Conservation (phyloP, 2,888 invertebrate species). For the Hyalella azteca region DNA sequence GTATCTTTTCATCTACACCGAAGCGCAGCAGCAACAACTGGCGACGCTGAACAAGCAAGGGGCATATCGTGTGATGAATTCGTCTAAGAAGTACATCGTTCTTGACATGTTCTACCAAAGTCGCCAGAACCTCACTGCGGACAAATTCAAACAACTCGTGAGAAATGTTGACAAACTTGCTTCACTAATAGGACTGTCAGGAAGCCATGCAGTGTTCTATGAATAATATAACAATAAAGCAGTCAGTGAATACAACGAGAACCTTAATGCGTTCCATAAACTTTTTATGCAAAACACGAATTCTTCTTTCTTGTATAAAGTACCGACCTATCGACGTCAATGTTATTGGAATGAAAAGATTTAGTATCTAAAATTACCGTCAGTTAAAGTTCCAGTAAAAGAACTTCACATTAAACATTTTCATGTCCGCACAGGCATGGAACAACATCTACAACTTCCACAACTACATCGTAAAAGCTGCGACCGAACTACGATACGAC, state of each 20-base stretch:
- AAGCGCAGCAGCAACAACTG: constrained; percentile 33
- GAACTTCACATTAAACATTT: background rate
- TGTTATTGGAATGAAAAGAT: no score
- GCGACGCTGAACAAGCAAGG: constrained; percentile 33
- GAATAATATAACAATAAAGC: no score
- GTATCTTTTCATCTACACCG: constrained; percentile 44
- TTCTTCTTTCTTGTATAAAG: no score
- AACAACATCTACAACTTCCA: constrained; percentile 43
- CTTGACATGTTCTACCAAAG: constrained; percentile 33
- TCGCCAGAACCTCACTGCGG: constrained; percentile 26
- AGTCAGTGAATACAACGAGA: no score
- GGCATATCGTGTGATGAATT: constrained; percentile 33
- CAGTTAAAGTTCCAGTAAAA: no score
- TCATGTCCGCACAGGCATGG: constrained; percentile 35
- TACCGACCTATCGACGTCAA: no score
- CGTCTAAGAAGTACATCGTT: constrained; percentile 44
- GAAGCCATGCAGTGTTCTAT: no score
- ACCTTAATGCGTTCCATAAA: no score
- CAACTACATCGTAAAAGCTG: constrained; percentile 43
- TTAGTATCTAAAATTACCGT: no score
- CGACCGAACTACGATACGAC: constrained; percentile 45
- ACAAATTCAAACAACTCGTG: constrained; percentile 27
- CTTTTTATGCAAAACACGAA: no score
- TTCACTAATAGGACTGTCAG: no score
- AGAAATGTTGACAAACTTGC: no score